Evolutionary conservation across 2,888 invertebrate species (phyloP).

Genomic region (Heliconius sara): DNA sequence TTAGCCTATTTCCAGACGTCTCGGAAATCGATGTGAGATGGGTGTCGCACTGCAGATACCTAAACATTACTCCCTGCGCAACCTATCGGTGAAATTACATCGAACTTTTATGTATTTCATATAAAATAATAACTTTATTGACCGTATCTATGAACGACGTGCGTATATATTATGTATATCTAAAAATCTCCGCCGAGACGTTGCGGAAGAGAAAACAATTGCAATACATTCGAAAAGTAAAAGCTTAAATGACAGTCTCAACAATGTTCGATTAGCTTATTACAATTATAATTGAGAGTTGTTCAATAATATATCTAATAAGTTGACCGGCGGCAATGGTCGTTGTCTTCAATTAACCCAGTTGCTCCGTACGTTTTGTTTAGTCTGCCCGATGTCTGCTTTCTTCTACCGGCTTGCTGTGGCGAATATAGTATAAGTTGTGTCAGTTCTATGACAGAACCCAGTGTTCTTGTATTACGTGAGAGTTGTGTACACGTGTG

Average conservation of each 20-base stretch:
- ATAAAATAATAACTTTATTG: constrained; percentile 47
- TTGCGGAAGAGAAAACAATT: constrained; percentile 9
- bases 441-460: constrained; percentile 62
- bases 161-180: neutral
- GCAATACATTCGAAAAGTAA: constrained; percentile 23
- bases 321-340: constrained; percentile 67
- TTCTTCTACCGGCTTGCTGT: constrained; percentile 70
- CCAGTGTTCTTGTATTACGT: constrained; percentile 70
- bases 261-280: constrained; percentile 61
- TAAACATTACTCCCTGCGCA: constrained; percentile 55
- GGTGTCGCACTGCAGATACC: constrained; percentile 76
- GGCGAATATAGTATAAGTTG: constrained; percentile 64
- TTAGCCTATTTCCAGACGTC: constrained; percentile 54
- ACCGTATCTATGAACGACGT: constrained; percentile 38
- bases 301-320: constrained; percentile 65
- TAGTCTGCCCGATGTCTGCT: constrained; percentile 80
- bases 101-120: constrained; percentile 53
- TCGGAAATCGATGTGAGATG: constrained; percentile 66
- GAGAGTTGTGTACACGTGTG: constrained; percentile 57
- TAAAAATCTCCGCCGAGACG: neutral
- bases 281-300: constrained; percentile 65
- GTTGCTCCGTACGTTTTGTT: constrained; percentile 73
- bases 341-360: constrained; percentile 82
- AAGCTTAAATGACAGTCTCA: constrained; percentile 21
- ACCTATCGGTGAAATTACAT: constrained; percentile 61